These are phyloP conservation scores for Acrobasis suavella DNA, from an alignment of 2,888 invertebrate genomes.

Conservation along the genomic window DNA sequence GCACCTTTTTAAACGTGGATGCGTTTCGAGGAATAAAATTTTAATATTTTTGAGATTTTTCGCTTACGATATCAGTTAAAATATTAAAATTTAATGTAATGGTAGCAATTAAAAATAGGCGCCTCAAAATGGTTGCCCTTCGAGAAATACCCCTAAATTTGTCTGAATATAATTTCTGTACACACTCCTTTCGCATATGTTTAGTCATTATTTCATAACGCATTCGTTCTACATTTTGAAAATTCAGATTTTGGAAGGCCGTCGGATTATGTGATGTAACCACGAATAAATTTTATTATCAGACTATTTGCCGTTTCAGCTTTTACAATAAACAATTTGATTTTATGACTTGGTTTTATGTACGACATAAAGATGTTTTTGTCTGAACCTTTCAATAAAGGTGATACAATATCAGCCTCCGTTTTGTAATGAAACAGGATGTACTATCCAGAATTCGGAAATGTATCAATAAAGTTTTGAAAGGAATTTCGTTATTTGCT, in stretches of 20 bases:
- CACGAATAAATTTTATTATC: slow-evolving; percentile 9
- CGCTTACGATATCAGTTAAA: no score
- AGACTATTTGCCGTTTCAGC: slow-evolving; percentile 4
- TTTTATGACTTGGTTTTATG: not conserved
- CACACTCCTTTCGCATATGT: slow-evolving; percentile 5
- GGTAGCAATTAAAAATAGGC: no score
- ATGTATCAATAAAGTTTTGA: no score
- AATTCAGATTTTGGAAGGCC: slow-evolving; percentile 11
- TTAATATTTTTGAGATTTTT: no score
- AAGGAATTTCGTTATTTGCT: no score
- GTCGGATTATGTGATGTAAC: slow-evolving; percentile 3
- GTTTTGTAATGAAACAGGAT: no score
- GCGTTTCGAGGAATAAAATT: no score
- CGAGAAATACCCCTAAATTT: no score
- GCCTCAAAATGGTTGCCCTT: no score
- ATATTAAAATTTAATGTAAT: no score
- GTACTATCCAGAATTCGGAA: no score
- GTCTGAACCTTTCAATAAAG: not conserved
- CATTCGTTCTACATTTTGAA: slow-evolving; percentile 16
- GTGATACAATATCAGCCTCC: not conserved
- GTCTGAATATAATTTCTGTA: not conserved
- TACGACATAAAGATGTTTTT: not conserved
- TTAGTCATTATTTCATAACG: slow-evolving; percentile 14
- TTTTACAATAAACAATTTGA: slow-evolving; percentile 6
- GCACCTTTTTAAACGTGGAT: no score